phyloP scores from a whole-genome alignment of 1,140 invertebrate genomes.

The Pogonognathellus flavescens region DNA sequence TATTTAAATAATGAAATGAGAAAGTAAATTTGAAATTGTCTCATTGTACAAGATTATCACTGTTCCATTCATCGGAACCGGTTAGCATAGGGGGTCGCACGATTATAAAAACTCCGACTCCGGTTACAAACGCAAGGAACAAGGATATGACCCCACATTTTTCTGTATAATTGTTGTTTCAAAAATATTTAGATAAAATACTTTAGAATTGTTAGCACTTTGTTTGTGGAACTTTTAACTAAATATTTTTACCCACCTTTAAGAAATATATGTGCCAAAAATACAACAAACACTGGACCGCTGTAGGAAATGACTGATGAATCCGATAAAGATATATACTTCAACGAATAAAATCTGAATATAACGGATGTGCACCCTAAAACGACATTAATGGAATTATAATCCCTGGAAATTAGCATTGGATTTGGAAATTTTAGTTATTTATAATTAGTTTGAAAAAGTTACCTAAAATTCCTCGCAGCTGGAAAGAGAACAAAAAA shows the following conservation, averaged over 20 bases:
- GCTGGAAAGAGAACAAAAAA: conserved; percentile 29
- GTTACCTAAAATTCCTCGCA: conserved; percentile 51
- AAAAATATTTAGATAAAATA: too few species aligned
- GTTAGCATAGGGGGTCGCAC: conserved; percentile 53
- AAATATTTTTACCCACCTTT: too few species aligned
- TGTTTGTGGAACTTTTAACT: too few species aligned
- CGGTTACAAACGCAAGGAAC: conserved; percentile 40
- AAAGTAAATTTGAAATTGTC: too few species aligned
- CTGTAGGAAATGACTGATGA: conserved; percentile 54
- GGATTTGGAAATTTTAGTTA: too few species aligned
- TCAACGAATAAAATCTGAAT: conserved; percentile 57
- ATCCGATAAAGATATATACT: conserved; percentile 56
- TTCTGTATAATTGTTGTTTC: conserved; percentile 28
- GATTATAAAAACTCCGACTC: conserved; percentile 48
- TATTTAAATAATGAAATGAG: neutral
- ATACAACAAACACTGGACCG: conserved; percentile 53
- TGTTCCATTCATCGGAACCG: conserved; percentile 3
- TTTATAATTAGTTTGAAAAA: too few species aligned
- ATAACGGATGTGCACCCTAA: conserved; percentile 27
- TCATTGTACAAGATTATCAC: conserved; percentile 33
- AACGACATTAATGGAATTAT: too few species aligned
- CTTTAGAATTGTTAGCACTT: too few species aligned
- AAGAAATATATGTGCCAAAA: conserved; percentile 59
- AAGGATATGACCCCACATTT: conserved; percentile 58
- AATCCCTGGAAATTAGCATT: too few species aligned